phyloP scores from a whole-genome alignment of 2,113 vertebrate species.

The Thamnophis sirtalis region DNA sequence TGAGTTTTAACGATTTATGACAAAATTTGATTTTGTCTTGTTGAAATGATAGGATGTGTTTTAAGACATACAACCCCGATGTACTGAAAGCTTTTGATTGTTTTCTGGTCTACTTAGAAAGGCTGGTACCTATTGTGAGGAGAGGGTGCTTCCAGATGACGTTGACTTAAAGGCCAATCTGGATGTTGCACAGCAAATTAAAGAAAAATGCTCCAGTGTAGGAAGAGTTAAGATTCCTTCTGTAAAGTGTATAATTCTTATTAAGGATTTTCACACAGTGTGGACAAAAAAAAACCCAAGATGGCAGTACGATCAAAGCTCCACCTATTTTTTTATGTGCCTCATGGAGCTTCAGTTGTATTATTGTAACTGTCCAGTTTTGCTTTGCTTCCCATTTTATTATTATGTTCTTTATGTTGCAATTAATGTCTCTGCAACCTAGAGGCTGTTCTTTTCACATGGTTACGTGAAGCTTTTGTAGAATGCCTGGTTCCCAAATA shows the following conservation, averaged over 20 bases:
- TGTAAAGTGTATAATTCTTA: neutral
- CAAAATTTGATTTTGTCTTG: neutral
- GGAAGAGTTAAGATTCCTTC: neutral
- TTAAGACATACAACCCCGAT: too few relatives aligned
- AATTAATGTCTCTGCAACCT: neutral
- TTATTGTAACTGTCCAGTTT: neutral
- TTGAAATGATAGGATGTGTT: neutral
- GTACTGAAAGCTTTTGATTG: neutral
- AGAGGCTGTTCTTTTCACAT: neutral
- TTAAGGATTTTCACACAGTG: neutral
- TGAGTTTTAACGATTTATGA: neutral
- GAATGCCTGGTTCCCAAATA: neutral
- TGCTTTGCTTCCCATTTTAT: neutral
- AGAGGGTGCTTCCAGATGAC: neutral
- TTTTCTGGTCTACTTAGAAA: neutral
- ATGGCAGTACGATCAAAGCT: neutral
- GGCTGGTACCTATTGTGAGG: neutral
- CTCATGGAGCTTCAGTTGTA: neutral
- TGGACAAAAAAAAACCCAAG: neutral
- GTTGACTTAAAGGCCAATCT: neutral
- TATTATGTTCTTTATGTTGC: neutral
- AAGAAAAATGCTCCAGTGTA: neutral
- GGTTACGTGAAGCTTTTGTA: neutral
- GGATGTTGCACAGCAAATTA: neutral
- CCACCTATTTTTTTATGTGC: neutral